Conservation (phyloP, 2,113 vertebrate genomes). For the Mohoua ochrocephala region DNA sequence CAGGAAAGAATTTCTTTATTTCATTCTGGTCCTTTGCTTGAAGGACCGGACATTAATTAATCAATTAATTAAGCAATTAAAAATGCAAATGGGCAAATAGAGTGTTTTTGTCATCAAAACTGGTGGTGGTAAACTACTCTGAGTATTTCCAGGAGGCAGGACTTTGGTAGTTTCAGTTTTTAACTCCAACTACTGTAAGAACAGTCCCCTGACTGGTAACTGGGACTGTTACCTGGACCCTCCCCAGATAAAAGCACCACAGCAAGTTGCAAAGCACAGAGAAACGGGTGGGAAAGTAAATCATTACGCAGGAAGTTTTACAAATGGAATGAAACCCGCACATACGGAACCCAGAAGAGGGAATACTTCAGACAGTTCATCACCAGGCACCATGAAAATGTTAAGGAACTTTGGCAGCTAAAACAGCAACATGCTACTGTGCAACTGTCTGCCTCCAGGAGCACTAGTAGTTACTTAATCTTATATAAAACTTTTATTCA, state of each 20-base stretch:
- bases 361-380: not conserved
- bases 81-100: not conserved
- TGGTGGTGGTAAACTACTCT: not conserved
- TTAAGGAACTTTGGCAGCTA: not conserved
- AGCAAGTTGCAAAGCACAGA: not conserved
- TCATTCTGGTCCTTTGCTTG: not conserved
- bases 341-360: not conserved
- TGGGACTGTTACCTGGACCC: not conserved
- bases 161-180: not conserved
- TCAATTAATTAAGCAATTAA: too few relatives aligned
- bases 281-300: not conserved
- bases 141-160: not conserved
- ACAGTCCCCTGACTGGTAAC: not conserved
- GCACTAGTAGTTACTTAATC: not conserved
- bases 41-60: not conserved
- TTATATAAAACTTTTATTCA: constrained; percentile 21
- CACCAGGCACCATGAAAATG: not conserved
- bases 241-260: not conserved
- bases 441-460: not conserved
- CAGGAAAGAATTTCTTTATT: not conserved
- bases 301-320: not conserved
- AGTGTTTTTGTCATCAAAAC: not conserved
- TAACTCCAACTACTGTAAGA: not conserved
- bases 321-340: not conserved
- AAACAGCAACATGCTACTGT: not conserved